Evolutionary conservation across 2,888 invertebrate species (phyloP).

Genomic region (Drosophila tripunctata): DNA sequence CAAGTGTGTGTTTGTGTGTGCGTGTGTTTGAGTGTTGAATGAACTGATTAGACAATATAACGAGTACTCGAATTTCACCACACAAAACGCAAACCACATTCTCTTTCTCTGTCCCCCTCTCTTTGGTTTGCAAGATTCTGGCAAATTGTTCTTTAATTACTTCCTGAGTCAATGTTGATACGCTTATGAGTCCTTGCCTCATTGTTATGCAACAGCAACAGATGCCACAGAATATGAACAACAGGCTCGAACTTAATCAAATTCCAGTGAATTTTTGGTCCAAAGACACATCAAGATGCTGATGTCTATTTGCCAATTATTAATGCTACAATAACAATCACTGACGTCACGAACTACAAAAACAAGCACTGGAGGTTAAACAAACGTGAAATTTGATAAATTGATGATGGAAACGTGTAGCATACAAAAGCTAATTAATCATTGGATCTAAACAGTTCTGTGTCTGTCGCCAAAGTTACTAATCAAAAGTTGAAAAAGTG

Average conservation of each 20-base stretch:
- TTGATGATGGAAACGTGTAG: conserved; percentile 28
- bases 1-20: conserved; percentile 28
- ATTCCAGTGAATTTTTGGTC: conserved; percentile 37
- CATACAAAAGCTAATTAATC: conserved; percentile 64
- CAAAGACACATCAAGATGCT: conserved; percentile 8
- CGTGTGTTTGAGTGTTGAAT: conserved; percentile 32
- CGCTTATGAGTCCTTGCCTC: conserved; percentile 44
- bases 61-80: conserved; percentile 16
- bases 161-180: conserved; percentile 49
- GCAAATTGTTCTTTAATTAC: conserved; percentile 75
- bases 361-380: conserved; percentile 7
- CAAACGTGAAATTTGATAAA: conserved; percentile 52
- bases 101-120: background rate
- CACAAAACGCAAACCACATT: background rate
- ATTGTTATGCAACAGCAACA: conserved; percentile 73
- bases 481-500: conserved; percentile 53
- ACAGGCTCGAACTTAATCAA: conserved; percentile 59
- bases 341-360: background rate
- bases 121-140: conserved; percentile 4
- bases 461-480: conserved; percentile 55
- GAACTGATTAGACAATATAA: conserved; percentile 59
- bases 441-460: conserved; percentile 32
- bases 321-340: conserved; percentile 45
- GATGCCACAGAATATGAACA: conserved; percentile 51
- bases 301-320: conserved; percentile 42